Evolutionary conservation across 2,113 vertebrate genomes (phyloP).

Genomic region (Lophotis ruficrista): DNA sequence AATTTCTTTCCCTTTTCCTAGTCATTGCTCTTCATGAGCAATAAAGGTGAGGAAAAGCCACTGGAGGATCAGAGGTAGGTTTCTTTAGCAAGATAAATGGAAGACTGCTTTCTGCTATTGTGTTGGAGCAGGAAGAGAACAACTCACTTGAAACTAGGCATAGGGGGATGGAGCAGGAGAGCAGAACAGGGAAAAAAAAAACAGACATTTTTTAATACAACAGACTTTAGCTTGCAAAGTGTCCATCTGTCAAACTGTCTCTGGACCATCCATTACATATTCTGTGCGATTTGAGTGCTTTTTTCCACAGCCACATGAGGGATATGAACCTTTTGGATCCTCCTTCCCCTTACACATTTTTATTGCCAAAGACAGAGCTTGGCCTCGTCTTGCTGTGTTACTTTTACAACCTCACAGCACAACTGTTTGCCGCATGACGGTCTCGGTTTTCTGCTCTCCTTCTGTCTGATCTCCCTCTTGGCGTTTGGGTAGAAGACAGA

Average conservation of each 20-base stretch:
- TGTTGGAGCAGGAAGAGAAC: background rate
- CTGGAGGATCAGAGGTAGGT: background rate
- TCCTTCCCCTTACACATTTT: background rate
- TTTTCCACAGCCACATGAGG: background rate
- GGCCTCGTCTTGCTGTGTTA: background rate
- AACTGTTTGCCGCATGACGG: background rate
- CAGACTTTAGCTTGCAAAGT: background rate
- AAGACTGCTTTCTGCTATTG: background rate
- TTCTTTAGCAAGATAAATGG: background rate
- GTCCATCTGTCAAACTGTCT: background rate
- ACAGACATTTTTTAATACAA: background rate
- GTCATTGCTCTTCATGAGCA: background rate
- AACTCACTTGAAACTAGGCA: background rate
- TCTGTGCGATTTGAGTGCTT: background rate
- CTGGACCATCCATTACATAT: background rate
- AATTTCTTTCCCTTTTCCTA: background rate
- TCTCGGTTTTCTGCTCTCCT: constrained; percentile 7
- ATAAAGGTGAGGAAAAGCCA: background rate
- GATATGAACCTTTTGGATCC: background rate
- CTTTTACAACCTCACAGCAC: background rate
- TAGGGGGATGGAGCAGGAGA: background rate
- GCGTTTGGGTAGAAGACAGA: background rate
- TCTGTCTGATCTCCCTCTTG: background rate
- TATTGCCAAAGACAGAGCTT: background rate
- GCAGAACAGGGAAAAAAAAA: too few species aligned